Conservation (phyloP, 1,140 invertebrate genomes). For the Drosophila lacteicornis region DNA sequence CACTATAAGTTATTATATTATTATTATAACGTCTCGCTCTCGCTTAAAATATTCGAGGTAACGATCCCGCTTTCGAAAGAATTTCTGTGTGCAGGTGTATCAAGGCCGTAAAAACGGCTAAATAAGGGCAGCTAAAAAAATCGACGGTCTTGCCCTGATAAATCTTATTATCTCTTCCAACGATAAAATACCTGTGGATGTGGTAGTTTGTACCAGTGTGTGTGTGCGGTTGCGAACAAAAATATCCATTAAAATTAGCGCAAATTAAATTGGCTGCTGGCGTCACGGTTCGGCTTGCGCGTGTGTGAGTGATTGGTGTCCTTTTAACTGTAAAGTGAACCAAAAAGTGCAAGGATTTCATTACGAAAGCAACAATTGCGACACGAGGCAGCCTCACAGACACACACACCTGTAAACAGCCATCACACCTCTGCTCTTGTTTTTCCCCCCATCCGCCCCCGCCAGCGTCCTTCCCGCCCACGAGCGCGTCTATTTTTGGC, state of each 20-base stretch:
- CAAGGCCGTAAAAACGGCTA: constrained; percentile 21
- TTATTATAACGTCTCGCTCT: constrained; percentile 32
- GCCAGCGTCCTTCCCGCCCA: constrained; percentile 20
- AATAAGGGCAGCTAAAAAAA: constrained; percentile 30
- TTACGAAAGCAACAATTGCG: constrained; percentile 24
- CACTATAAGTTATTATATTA: constrained; percentile 11
- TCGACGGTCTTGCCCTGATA: constrained; percentile 1
- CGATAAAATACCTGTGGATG: constrained; percentile 13
- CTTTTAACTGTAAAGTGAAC: constrained; percentile 2
- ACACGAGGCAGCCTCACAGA: constrained; percentile 16
- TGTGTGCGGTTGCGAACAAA: constrained; percentile 18
- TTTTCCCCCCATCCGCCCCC: constrained; percentile 20
- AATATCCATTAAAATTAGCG: constrained; percentile 29
- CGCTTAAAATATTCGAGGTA: constrained; percentile 29
- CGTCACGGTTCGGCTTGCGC: background rate
- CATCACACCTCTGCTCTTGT: constrained; percentile 29
- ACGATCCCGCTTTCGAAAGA: constrained; percentile 21
- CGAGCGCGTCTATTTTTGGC: constrained; percentile 53
- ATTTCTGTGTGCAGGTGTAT: constrained; percentile 25
- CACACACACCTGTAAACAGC: constrained; percentile 42
- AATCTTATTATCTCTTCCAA: background rate
- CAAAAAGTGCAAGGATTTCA: constrained; percentile 3
- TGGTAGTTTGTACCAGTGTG: constrained; percentile 14
- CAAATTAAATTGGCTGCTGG: constrained; percentile 17
- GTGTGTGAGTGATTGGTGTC: background rate